Evolutionary conservation across 2,113 vertebrate genomes (phyloP).

Genomic region (Lycaon pictus): DNA sequence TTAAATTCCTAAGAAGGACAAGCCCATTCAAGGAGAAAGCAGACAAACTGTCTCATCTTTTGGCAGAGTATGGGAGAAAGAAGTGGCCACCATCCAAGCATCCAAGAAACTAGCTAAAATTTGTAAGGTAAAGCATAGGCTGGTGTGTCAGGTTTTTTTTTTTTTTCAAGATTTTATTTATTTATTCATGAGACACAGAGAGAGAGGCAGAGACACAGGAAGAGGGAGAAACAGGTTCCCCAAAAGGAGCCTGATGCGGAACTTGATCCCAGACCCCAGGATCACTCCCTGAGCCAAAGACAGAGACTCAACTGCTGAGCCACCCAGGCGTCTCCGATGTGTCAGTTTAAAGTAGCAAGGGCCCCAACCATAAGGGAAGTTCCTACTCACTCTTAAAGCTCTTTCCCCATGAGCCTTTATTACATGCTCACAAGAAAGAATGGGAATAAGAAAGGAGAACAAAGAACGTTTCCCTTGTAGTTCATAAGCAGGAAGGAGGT

Average conservation of each 20-base stretch:
- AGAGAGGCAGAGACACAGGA: no score
- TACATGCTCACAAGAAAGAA: neutral
- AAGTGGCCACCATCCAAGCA: neutral
- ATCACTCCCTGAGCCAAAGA: no score
- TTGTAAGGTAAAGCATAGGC: neutral
- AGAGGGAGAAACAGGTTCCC: no score
- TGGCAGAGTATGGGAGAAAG: slow-evolving; percentile 8
- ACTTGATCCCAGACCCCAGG: no score
- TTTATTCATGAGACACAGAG: no score
- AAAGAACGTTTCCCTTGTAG: neutral
- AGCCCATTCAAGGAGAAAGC: slow-evolving; percentile 1
- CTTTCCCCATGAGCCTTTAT: neutral
- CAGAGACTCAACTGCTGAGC: no score
- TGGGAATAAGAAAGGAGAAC: neutral
- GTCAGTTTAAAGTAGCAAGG: neutral
- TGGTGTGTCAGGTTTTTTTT: neutral
- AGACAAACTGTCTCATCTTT: neutral
- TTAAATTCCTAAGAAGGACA: neutral
- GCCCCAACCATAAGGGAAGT: neutral
- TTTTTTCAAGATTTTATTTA: no score
- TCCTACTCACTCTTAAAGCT: neutral
- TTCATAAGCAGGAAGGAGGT: neutral
- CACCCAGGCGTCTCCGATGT: neutral
- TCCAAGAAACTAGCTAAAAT: slow-evolving; percentile 22
- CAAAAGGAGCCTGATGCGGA: no score